Evolutionary conservation across 2,888 invertebrate species (phyloP).

Genomic region (Esperia sulphurella): DNA sequence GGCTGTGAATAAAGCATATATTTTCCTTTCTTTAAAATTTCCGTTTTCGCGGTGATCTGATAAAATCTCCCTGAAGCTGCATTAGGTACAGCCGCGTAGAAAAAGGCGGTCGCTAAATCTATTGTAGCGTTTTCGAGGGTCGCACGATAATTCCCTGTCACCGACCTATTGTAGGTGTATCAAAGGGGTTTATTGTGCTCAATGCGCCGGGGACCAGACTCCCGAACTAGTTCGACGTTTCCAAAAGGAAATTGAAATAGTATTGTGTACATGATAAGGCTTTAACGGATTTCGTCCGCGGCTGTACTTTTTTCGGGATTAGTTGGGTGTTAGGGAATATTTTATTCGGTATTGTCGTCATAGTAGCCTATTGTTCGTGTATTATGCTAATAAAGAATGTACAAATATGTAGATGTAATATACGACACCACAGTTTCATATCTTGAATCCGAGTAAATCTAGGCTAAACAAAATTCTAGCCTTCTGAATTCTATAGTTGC

Average conservation of each 20-base stretch:
- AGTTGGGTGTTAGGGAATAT: neutral
- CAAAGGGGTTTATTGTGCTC: slow-evolving; percentile 22
- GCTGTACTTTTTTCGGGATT: slow-evolving; percentile 3
- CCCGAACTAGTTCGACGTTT: slow-evolving; percentile 7
- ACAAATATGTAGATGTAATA: too few relatives aligned
- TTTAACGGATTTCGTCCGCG: slow-evolving; percentile 8
- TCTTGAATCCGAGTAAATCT: too few relatives aligned
- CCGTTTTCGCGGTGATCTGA: too few relatives aligned
- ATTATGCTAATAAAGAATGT: too few relatives aligned
- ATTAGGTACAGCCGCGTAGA: slow-evolving; percentile 10
- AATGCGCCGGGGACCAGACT: slow-evolving; percentile 20
- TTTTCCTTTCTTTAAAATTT: neutral
- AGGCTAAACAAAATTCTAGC: too few relatives aligned
- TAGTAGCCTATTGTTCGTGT: neutral
- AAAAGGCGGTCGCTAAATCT: slow-evolving; percentile 18
- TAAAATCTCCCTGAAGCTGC: neutral
- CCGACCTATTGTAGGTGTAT: slow-evolving; percentile 15
- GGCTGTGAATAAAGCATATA: neutral
- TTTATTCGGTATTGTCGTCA: neutral
- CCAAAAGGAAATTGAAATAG: slow-evolving; percentile 29
- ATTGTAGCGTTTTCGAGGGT: slow-evolving; percentile 23
- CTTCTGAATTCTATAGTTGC: too few relatives aligned
- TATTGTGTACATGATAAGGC: slow-evolving; percentile 18
- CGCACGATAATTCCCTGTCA: slow-evolving; percentile 36
- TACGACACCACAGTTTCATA: too few relatives aligned